Base-by-base conservation (phyloP, 2,797 vertebrate species). In the Lophius americanus region DNA sequence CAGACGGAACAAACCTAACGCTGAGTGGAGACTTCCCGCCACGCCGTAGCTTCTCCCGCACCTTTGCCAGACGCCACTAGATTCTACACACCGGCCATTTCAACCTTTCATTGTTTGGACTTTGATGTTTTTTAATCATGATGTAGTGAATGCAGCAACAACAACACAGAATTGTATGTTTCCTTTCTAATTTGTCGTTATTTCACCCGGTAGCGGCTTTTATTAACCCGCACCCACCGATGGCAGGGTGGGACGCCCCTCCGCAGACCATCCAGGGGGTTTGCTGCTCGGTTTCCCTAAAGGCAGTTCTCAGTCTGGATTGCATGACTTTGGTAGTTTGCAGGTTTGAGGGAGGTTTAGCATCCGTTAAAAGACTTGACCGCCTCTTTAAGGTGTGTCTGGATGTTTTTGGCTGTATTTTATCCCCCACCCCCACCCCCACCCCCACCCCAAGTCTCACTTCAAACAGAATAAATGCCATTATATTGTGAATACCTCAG, bases 401-500 rank as follows among this genome's bases (percentile, higher is more conserved):
- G 51, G 63, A 70, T 84, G 33, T 50, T 51, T 75, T 67, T 47
- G 61, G 74, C 72, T 83, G 62, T 85, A 76, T 89, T 86, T 86
- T 79, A 73, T 60, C 51, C 46, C 58, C 52, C 35, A 7, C 63
- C 50, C 51, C 46, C 59, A 7, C 63, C 50, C 51, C 46, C 59
- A 70, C 67, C 12, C 60, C 53, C 48, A 57, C 43, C 43, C 54
- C 57, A 13, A 73, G 76, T 88, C 78, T 91, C 82, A 91, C 93
- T 92, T 93, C 79, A 92, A 91, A 91, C 81, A 82, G 85, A 93
- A 91, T 87, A 92, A 93, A 93, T 94, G 94, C 93, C 93, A 94
- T 94, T 95, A 91, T 93, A 93, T 95, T 95, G 92, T 95, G 90
- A 94, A 94, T 94, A 95, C 94, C 93, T 94, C 94, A 94, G 93